Conservation (phyloP, 2,888 invertebrate genomes). For the Tyria jacobaeae region DNA sequence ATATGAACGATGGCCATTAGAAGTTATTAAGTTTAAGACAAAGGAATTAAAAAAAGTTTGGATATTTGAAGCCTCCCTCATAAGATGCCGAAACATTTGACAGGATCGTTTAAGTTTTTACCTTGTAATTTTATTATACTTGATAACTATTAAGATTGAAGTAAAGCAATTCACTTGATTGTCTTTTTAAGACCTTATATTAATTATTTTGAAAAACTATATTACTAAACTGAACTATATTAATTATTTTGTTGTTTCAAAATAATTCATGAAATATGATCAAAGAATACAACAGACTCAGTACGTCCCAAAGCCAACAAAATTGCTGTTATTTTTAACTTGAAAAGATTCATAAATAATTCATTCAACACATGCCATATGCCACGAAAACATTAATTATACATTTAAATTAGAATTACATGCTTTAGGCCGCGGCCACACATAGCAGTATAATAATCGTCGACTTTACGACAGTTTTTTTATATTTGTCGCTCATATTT, state of each 20-base stretch:
- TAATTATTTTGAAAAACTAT: background rate
- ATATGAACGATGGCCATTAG: slow-evolving; percentile 16
- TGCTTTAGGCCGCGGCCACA: slow-evolving; percentile 30
- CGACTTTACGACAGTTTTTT: slow-evolving; percentile 1
- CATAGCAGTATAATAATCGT: slow-evolving; percentile 4
- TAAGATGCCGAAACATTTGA: slow-evolving; percentile 31
- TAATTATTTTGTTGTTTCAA: too few relatives aligned
- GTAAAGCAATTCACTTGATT: too few relatives aligned
- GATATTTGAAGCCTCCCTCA: slow-evolving; percentile 17
- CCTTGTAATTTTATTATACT: slow-evolving; percentile 21
- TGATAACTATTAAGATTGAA: slow-evolving; percentile 19
- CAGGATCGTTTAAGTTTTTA: slow-evolving; percentile 31
- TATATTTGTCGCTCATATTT: background rate
- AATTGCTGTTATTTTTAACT: slow-evolving; percentile 52
- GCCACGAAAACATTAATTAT: slow-evolving; percentile 56
- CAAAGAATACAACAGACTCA: slow-evolving; percentile 8
- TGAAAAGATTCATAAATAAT: slow-evolving; percentile 51
- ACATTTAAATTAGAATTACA: slow-evolving; percentile 55
- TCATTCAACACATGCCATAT: slow-evolving; percentile 56
- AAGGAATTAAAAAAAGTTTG: slow-evolving; percentile 17
- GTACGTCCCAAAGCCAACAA: slow-evolving; percentile 23
- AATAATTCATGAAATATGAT: too few relatives aligned
- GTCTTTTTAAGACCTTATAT: background rate
- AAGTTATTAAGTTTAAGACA: slow-evolving; percentile 24
- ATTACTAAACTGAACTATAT: too few relatives aligned